Percentiles rank a stretch among this genome's conserved stretches.
These are phyloP conservation scores for Malurus leucopterus DNA, from an alignment of 2,797 vertebrate species.

Conservation along the genomic window DNA sequence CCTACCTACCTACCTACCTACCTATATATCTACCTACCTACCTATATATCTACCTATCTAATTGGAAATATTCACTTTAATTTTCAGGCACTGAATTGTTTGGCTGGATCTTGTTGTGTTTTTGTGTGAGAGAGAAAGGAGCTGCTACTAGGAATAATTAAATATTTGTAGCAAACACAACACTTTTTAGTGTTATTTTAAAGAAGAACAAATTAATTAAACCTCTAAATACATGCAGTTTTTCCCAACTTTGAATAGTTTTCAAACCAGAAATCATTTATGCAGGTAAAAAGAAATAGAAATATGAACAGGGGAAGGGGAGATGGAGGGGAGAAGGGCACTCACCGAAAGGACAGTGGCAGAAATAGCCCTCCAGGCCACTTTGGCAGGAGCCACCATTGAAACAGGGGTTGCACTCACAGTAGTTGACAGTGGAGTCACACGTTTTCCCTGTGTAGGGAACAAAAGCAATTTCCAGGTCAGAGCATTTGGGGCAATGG, in stretches of 20 bases:
- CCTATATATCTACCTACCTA: background rate
- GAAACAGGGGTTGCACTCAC: constrained; percentile 98
- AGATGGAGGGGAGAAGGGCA: background rate
- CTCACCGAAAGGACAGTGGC: constrained; percentile 97
- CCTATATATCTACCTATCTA: background rate
- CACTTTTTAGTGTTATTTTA: background rate
- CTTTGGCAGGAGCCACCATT: constrained; percentile 97
- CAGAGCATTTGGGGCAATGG: background rate
- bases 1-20: too few relatives aligned
- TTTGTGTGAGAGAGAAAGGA: background rate
- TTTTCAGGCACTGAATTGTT: background rate
- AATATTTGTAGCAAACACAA: background rate
- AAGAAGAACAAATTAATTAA: background rate
- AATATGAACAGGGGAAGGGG: background rate
- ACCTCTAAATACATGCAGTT: background rate
- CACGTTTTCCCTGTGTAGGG: constrained; percentile 87
- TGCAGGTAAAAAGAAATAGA: background rate
- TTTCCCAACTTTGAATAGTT: background rate
- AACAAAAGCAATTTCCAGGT: constrained; percentile 23
- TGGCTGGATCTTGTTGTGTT: background rate
- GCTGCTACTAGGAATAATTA: background rate
- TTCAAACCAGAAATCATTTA: background rate
- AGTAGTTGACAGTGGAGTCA: constrained; percentile 94
- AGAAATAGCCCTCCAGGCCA: constrained; percentile 92
- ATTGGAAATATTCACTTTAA: background rate